phyloP scores from a whole-genome alignment of 2,888 invertebrate species.

The Hypselothyrea guttata region DNA sequence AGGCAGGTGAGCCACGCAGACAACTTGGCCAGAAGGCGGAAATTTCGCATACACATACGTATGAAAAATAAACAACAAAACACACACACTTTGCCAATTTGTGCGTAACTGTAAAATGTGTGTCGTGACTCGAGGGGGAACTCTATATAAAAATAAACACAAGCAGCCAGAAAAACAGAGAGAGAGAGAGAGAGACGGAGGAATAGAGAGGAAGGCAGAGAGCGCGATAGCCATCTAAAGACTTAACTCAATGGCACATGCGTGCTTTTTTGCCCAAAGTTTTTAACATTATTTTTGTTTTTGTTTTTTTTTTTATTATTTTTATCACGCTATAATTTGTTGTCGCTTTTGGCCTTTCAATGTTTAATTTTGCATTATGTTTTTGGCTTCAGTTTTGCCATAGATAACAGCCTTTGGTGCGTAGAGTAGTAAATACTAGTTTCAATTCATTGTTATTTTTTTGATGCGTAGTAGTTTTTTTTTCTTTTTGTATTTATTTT shows the following conservation, averaged over 20 bases:
- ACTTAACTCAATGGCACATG: conserved; percentile 58
- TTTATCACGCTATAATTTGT: conserved; percentile 42
- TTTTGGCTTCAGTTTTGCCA: conserved; percentile 22
- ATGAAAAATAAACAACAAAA: conserved; percentile 34
- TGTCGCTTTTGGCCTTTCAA: conserved; percentile 19
- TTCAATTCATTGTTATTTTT: conserved; percentile 38
- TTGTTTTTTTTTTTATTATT: conserved; percentile 18
- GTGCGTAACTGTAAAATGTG: conserved; percentile 74
- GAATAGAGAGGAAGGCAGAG: neutral
- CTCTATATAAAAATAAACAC: too few relatives aligned
- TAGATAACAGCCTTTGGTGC: conserved; percentile 44
- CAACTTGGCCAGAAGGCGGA: conserved; percentile 57
- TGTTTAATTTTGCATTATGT: conserved; percentile 41
- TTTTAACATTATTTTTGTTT: conserved; percentile 19
- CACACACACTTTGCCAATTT: conserved; percentile 35
- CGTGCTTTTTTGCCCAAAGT: conserved; percentile 21
- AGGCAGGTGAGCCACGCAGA: conserved; percentile 49
- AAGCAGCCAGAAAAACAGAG: too few relatives aligned
- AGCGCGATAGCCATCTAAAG: neutral
- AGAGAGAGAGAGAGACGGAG: neutral
- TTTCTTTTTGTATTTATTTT: conserved; percentile 3
- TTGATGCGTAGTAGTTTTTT: conserved; percentile 35
- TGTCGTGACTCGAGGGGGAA: conserved; percentile 46
- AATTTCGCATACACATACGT: conserved; percentile 31
- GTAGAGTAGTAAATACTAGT: conserved; percentile 43